phyloP scores from a whole-genome alignment of 1,140 invertebrate species.

The Saxidomus purpurata region DNA sequence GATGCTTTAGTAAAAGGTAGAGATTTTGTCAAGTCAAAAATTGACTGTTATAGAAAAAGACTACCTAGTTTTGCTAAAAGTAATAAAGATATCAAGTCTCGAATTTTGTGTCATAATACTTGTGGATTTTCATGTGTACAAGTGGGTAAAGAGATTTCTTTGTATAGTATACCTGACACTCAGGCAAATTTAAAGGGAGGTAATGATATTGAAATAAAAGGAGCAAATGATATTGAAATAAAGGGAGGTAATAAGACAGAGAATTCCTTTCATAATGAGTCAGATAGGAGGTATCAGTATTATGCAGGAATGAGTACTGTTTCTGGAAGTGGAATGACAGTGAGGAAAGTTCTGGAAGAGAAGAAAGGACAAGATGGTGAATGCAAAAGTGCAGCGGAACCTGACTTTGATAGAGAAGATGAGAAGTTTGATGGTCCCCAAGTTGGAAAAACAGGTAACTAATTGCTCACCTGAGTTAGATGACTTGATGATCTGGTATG shows the following conservation, averaged over 20 bases:
- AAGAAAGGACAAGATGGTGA: neutral
- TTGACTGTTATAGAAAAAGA: conserved; percentile 44
- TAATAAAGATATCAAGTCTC: conserved; percentile 17
- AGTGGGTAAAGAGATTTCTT: conserved; percentile 46
- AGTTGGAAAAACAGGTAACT: neutral
- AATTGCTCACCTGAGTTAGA: no score
- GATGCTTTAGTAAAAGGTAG: conserved; percentile 34
- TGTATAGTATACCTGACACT: conserved; percentile 42
- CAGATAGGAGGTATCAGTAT: neutral
- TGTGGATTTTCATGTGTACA: conserved; percentile 64
- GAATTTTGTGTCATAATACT: conserved; percentile 32
- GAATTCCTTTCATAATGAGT: neutral
- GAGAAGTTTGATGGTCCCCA: neutral
- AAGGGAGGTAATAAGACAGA: neutral
- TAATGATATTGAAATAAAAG: neutral
- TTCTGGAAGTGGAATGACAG: neutral
- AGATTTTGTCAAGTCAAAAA: conserved; percentile 56
- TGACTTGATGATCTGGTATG: no score
- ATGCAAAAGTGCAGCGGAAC: no score
- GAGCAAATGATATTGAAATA: neutral
- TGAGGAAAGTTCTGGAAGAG: neutral
- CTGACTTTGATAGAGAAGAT: neutral
- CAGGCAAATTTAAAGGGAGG: neutral
- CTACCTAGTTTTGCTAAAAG: conserved; percentile 23
- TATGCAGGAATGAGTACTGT: neutral